These are phyloP conservation scores for Ceraclea dissimilis DNA, from an alignment of 2,888 invertebrate species.

Conservation along the genomic window DNA sequence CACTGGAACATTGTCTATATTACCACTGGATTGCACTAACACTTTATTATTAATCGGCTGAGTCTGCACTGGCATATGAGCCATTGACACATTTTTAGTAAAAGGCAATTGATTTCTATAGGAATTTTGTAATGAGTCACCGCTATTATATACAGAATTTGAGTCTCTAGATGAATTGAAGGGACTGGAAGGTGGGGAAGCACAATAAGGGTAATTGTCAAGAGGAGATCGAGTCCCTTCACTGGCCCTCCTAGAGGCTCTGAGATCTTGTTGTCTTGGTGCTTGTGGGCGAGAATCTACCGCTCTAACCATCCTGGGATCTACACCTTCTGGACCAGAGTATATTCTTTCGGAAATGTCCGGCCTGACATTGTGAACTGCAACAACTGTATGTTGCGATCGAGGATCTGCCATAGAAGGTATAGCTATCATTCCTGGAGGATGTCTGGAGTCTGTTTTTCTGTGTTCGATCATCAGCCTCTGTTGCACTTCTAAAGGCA, in stretches of 20 bases:
- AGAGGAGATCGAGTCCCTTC: slow-evolving; percentile 40
- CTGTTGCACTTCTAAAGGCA: slow-evolving; percentile 26
- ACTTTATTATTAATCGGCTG: slow-evolving; percentile 33
- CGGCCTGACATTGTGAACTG: slow-evolving; percentile 14
- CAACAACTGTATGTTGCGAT: slow-evolving; percentile 7
- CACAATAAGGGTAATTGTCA: slow-evolving; percentile 25
- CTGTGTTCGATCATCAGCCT: slow-evolving; percentile 22
- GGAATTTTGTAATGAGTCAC: slow-evolving; percentile 21
- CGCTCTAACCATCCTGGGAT: slow-evolving; percentile 24
- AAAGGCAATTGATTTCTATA: slow-evolving; percentile 21
- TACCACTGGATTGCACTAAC: slow-evolving; percentile 38
- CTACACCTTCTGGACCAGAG: slow-evolving; percentile 11
- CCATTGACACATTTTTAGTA: slow-evolving; percentile 14
- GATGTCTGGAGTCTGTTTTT: slow-evolving; percentile 11
- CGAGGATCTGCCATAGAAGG: not conserved
- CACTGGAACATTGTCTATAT: slow-evolving; percentile 32
- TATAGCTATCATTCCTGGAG: slow-evolving; percentile 3
- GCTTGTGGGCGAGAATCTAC: slow-evolving; percentile 25
- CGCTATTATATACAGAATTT: slow-evolving; percentile 22
- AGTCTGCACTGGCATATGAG: slow-evolving; percentile 11
- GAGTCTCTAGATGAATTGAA: slow-evolving; percentile 23
- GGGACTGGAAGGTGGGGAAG: slow-evolving; percentile 25
- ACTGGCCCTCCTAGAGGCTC: slow-evolving; percentile 35
- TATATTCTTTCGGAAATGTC: slow-evolving; percentile 18
- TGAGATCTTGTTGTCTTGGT: slow-evolving; percentile 28